Percentiles rank a stretch among this genome's conserved stretches.
Evolutionary conservation across 2,888 invertebrate species (phyloP).

Genomic region (Philereme transversata): DNA sequence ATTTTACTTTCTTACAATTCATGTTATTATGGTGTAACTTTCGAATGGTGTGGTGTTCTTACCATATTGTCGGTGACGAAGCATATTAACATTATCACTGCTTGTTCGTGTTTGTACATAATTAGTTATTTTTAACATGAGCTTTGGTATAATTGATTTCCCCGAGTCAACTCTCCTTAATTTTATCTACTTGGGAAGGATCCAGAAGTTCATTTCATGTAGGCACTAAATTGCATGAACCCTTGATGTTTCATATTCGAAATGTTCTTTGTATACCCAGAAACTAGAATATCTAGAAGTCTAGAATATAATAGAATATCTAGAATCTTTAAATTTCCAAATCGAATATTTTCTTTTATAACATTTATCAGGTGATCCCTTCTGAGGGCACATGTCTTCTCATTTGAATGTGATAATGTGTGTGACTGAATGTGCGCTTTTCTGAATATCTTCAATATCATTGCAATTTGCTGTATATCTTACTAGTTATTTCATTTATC

Average conservation of each 20-base stretch:
- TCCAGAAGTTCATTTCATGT: too few relatives aligned
- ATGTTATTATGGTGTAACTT: constrained; percentile 14
- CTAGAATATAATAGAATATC: too few relatives aligned
- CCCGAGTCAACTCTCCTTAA: background rate
- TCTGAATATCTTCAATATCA: constrained; percentile 12
- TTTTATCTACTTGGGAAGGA: too few relatives aligned
- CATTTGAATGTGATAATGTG: background rate
- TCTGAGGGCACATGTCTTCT: background rate
- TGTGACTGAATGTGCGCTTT: constrained; percentile 23
- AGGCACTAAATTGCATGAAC: too few relatives aligned
- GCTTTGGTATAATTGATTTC: constrained; percentile 13
- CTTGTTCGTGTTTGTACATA: constrained; percentile 24
- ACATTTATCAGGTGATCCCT: background rate
- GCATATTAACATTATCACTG: constrained; percentile 44
- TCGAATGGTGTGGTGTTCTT: constrained; percentile 32
- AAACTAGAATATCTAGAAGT: too few relatives aligned
- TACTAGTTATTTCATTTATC: constrained; percentile 24
- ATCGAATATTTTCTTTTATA: too few relatives aligned
- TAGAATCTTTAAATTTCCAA: too few relatives aligned
- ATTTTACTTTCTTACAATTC: constrained; percentile 3
- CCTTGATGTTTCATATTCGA: too few relatives aligned
- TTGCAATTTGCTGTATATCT: constrained; percentile 9
- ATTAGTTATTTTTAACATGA: constrained; percentile 4
- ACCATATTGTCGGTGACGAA: constrained; percentile 70
- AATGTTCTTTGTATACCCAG: too few relatives aligned